These are phyloP conservation scores for Balanococcus diminutus DNA, from an alignment of 2,888 invertebrate species.

Conservation along the genomic window DNA sequence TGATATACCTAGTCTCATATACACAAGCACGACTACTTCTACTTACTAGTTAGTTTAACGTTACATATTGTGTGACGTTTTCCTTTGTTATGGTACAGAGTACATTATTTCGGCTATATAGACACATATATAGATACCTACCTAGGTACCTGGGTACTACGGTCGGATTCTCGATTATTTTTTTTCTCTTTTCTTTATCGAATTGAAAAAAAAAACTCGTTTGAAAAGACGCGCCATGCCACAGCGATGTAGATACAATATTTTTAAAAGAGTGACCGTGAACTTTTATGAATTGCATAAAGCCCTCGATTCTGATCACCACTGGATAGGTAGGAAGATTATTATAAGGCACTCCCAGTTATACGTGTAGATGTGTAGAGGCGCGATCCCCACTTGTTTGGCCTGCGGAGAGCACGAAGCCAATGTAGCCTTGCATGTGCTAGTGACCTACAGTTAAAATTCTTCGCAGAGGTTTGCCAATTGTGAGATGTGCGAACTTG, in stretches of 20 bases:
- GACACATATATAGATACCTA: neutral
- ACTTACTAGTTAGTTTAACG: neutral
- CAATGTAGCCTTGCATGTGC: conserved; percentile 13
- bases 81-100: neutral
- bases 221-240: neutral
- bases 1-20: neutral
- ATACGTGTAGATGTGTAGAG: neutral
- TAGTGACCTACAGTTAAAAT: conserved; percentile 40
- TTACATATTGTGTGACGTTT: neutral
- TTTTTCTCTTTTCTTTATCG: neutral
- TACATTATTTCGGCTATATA: neutral
- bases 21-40: neutral
- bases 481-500: neutral
- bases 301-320: neutral
- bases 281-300: neutral
- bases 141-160: neutral
- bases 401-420: neutral
- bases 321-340: neutral
- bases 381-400: neutral
- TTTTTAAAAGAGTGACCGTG: neutral
- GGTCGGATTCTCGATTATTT: neutral
- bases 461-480: conserved; percentile 1
- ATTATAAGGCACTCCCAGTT: neutral
- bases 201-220: neutral
- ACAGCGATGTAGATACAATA: neutral